A percentile compares a stretch with the other conserved stretches of the same genome.
Conservation (phyloP, 2,888 invertebrate species). For the Eledona agricola region DNA sequence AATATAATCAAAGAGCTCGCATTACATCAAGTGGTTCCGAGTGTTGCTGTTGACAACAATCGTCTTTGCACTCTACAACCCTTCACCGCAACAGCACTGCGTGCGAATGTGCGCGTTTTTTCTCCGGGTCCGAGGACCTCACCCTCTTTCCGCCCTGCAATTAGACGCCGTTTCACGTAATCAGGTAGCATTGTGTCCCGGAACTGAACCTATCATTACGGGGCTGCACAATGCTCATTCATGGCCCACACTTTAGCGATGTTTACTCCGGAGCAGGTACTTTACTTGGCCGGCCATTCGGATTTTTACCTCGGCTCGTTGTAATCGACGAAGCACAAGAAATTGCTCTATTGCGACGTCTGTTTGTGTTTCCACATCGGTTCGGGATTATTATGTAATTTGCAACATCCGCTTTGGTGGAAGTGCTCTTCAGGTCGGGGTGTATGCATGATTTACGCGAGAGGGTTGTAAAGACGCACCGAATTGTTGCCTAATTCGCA, state of each 20-base stretch:
- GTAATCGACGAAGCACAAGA: not conserved
- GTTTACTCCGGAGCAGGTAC: conserved; percentile 1
- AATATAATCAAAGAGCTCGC: conserved; percentile 40
- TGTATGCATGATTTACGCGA: too few relatives aligned
- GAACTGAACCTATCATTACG: conserved; percentile 40
- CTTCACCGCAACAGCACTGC: conserved; percentile 20
- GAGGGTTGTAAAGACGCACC: too few relatives aligned
- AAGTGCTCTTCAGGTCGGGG: too few relatives aligned
- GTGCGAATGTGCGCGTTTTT: conserved; percentile 5
- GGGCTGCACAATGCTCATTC: conserved; percentile 30
- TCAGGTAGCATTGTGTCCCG: conserved; percentile 36
- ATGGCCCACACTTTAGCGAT: conserved; percentile 9
- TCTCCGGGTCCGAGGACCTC: not conserved
- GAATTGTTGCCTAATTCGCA: too few relatives aligned
- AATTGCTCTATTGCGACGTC: conserved; percentile 1
- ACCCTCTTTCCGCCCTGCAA: conserved; percentile 28
- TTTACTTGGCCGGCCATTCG: not conserved
- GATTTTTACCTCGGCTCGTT: not conserved
- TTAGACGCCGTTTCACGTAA: conserved; percentile 34
- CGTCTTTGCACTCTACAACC: conserved; percentile 38
- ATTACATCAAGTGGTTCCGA: conserved; percentile 36
- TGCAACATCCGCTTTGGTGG: too few relatives aligned
- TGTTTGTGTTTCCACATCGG: not conserved
- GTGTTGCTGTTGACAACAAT: conserved; percentile 39
- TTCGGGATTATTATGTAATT: too few relatives aligned